Base-by-base conservation (phyloP, 2,888 invertebrate genomes). In the Pseudococcus jackbeardsleyi region DNA sequence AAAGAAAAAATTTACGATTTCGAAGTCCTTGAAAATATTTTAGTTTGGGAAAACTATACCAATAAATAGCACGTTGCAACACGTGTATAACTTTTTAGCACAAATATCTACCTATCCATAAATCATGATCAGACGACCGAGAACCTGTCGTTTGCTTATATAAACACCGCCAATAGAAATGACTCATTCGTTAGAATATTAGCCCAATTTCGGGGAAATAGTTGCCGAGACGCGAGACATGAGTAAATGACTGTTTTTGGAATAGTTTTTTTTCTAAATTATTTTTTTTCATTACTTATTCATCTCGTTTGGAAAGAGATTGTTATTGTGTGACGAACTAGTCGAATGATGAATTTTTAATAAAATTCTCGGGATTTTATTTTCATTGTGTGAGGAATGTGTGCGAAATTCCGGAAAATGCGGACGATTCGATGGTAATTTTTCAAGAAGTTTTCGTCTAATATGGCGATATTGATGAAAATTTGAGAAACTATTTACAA, bases 131-230 rank as follows among this genome's bases (percentile, higher is more conserved):
- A 11, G 79, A 82, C 79, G 9, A 6, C 79, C 6, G 64, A 64
- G 22, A 64, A 64, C 64, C 64, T 11, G 64, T 64, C 19, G 22
- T 64, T 64, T 0, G 42, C 64, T 9, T n/a, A 12, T 50, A 59
- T 59, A 59, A 59, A 59, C n/a, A 59, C 72, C 72, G 15, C 72
- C 77, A 33, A 77, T 33, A 26, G 11, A 2, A 0, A n/a, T 64
- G 64, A 64, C 22, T 64, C 64, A 64, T 64, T 64, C 8, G 12
- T 64, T n/a, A 39, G 17, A 77, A 77, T 77, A 77, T 77, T 64
- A 77, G 77, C 77, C 77, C 39, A 77, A 77, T 77, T 77, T 77
- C 77, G 77, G 33, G 39, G 77, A 77, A 33, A 4, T 42, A 42
- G 4, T 64, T 64, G 22, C 64, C 19, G 1, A 64, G 22, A 15